phyloP scores from a whole-genome alignment of 2,113 vertebrate species.

The Gadus macrocephalus region DNA sequence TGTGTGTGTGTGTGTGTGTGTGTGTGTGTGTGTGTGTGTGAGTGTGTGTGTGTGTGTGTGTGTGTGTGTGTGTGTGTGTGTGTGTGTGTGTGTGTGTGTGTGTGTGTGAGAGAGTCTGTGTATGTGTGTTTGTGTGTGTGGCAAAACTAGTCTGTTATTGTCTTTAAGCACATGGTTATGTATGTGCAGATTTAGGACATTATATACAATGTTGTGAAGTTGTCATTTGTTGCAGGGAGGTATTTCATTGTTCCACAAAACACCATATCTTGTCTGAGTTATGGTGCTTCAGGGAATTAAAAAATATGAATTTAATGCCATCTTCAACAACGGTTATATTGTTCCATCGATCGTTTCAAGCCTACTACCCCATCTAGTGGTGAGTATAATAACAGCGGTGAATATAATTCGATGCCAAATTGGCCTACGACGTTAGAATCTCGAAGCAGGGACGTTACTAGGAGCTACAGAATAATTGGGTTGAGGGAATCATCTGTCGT shows the following conservation, averaged over 20 bases:
- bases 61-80: conserved; percentile 7
- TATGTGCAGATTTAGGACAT: not conserved
- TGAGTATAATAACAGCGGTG: conserved; percentile 11
- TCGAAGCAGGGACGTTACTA: too few species aligned
- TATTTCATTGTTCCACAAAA: not conserved
- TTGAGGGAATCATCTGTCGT: too few species aligned
- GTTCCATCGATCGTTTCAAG: not conserved
- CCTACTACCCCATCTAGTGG: conserved; percentile 52
- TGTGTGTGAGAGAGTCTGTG: not conserved
- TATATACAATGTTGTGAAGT: not conserved
- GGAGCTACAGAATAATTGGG: too few species aligned
- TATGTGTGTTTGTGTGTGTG: not conserved
- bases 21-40: conserved; percentile 9
- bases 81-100: conserved; percentile 10
- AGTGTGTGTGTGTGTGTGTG: conserved; percentile 7
- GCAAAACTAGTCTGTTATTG: not conserved
- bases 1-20: conserved; percentile 8
- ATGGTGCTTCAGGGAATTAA: too few species aligned
- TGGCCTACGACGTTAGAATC: too few species aligned
- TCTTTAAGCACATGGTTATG: not conserved
- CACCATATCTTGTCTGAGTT: too few species aligned
- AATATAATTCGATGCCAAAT: not conserved
- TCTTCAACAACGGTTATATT: not conserved
- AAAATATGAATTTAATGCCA: too few species aligned
- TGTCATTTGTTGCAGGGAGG: not conserved